phyloP scores from a whole-genome alignment of 92 coral and sea anemone genomes.

The Pocillopora grandis region DNA sequence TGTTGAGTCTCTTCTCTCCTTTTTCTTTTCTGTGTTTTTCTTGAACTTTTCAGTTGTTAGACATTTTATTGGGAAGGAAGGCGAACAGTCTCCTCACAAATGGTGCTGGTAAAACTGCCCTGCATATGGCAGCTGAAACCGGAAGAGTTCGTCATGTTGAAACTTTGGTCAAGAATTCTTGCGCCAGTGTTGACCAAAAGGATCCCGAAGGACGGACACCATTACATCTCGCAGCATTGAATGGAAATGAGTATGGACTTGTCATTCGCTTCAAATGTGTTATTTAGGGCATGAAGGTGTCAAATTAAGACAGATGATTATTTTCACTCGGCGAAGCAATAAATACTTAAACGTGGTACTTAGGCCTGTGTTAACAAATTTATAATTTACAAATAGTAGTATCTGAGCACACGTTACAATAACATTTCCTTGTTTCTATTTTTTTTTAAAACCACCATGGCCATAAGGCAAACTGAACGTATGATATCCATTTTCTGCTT shows the following conservation, averaged over 20 bases:
- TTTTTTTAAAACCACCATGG: background rate
- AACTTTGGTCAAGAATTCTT: constrained; percentile 51
- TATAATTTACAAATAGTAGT: too few species aligned
- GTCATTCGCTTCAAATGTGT: background rate
- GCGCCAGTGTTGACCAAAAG: constrained; percentile 50
- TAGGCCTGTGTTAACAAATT: too few species aligned
- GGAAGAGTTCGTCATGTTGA: constrained; percentile 62
- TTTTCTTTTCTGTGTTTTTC: background rate
- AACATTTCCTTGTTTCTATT: background rate
- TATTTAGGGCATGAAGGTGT: background rate
- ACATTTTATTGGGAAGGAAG: constrained; percentile 53
- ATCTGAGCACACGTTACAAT: too few species aligned
- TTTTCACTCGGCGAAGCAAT: too few species aligned
- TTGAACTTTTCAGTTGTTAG: constrained; percentile 44
- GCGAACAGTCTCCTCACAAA: constrained; percentile 66
- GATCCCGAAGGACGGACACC: constrained; percentile 66
- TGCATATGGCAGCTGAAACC: constrained; percentile 72
- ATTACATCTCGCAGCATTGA: constrained; percentile 72
- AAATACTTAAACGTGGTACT: too few species aligned
- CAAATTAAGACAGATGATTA: background rate
- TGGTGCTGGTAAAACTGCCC: constrained; percentile 59
- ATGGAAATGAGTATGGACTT: constrained; percentile 52
- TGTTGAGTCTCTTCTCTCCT: background rate
- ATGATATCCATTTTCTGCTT: background rate
- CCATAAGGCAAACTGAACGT: background rate